Conservation (phyloP, 1,140 invertebrate genomes). For the Ectropis grisescens region DNA sequence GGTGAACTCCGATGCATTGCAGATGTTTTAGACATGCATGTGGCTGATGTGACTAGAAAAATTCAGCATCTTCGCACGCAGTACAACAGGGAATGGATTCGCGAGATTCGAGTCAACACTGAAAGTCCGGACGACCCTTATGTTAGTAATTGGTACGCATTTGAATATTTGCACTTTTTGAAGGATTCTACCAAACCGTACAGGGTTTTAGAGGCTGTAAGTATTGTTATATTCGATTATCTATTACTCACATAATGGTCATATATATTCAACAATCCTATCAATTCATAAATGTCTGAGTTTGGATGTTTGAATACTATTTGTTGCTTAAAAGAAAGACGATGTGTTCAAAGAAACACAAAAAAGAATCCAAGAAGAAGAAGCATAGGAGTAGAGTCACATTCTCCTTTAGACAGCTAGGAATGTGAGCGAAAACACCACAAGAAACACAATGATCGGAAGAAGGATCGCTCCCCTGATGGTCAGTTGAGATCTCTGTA, state of each 20-base stretch:
- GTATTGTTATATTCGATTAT: slow-evolving; percentile 9
- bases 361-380: slow-evolving; percentile 63
- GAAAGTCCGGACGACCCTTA: slow-evolving; percentile 53
- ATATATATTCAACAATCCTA: too few species aligned
- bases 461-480: slow-evolving; percentile 55
- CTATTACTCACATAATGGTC: too few species aligned
- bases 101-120: slow-evolving; percentile 36
- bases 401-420: slow-evolving; percentile 45
- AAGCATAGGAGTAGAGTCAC: slow-evolving; percentile 58
- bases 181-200: slow-evolving; percentile 57
- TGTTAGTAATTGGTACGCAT: slow-evolving; percentile 62
- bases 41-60: slow-evolving; percentile 54
- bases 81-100: slow-evolving; percentile 52
- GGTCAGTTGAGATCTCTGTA: too few species aligned
- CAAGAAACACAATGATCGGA: slow-evolving; percentile 59
- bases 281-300: too few species aligned
- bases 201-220: slow-evolving; percentile 40
- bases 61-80: slow-evolving; percentile 60
- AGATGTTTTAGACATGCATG: slow-evolving; percentile 38
- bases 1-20: slow-evolving; percentile 51
- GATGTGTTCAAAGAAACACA: slow-evolving; percentile 64
- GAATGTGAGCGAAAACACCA: slow-evolving; percentile 54
- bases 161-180: slow-evolving; percentile 59
- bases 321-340: background rate
- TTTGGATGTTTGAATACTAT: too few species aligned